These are phyloP conservation scores for Pungitius pungitius DNA, from an alignment of 2,113 vertebrate species.

Conservation along the genomic window DNA sequence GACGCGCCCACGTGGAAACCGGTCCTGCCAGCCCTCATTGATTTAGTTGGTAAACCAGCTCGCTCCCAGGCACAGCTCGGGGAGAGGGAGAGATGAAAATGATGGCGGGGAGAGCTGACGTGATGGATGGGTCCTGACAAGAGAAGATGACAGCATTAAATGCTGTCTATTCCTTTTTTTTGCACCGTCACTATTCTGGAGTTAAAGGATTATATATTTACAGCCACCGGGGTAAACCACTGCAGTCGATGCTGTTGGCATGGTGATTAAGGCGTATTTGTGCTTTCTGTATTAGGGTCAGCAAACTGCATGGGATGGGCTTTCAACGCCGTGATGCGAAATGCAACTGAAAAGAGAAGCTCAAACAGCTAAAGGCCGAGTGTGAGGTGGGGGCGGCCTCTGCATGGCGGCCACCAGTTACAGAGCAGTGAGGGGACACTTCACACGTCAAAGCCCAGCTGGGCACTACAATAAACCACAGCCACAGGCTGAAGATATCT, in stretches of 20 bases:
- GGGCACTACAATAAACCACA: neutral
- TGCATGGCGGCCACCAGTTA: neutral
- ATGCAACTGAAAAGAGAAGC: neutral
- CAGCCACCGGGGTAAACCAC: neutral
- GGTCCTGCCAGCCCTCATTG: constrained; percentile 20
- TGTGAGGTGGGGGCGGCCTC: constrained; percentile 26
- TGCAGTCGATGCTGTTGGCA: neutral
- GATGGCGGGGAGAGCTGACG: neutral
- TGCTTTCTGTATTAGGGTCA: constrained; percentile 3
- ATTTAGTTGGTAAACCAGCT: constrained; percentile 19
- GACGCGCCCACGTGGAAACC: constrained; percentile 7
- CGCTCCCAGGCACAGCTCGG: constrained; percentile 16
- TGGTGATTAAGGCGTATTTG: neutral
- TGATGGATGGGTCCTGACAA: constrained; percentile 38
- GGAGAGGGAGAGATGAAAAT: neutral
- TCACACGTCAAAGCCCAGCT: neutral
- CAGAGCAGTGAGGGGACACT: neutral
- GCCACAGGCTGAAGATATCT: neutral
- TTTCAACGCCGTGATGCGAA: neutral
- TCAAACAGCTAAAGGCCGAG: too few species aligned
- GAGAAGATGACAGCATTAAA: neutral
- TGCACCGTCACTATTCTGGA: neutral
- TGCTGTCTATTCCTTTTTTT: neutral
- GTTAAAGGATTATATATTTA: neutral
- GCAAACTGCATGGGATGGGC: neutral